These are phyloP conservation scores for Lacerta bilineata DNA, from an alignment of 2,797 vertebrate genomes.

Conservation along the genomic window DNA sequence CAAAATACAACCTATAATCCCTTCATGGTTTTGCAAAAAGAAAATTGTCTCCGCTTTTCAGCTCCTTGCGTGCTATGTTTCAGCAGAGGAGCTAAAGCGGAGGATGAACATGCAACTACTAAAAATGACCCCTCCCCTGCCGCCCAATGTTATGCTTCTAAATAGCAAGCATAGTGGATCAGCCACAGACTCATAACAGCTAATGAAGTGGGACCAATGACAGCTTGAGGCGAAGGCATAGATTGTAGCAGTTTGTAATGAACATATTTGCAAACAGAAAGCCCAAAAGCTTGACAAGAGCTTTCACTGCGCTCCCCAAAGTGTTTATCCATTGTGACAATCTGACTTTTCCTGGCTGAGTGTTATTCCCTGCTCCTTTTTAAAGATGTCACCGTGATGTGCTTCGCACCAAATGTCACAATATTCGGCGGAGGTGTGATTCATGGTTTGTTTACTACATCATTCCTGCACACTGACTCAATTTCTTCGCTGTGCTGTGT, in stretches of 20 bases:
- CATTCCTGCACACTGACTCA: conserved; percentile 10
- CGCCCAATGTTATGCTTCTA: neutral
- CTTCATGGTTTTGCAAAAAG: neutral
- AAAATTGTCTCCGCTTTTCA: neutral
- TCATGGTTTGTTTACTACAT: conserved; percentile 19
- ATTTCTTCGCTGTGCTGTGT: neutral
- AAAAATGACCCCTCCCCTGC: neutral
- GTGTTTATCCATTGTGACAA: neutral
- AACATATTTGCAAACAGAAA: conserved; percentile 30
- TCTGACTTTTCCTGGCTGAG: conserved; percentile 10
- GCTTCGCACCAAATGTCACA: neutral
- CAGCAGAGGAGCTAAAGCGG: neutral
- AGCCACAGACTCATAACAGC: conserved; percentile 16
- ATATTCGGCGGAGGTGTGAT: neutral
- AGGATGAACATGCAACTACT: neutral
- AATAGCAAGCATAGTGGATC: neutral
- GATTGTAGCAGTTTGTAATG: conserved; percentile 30
- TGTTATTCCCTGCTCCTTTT: conserved; percentile 34
- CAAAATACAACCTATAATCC: too few species aligned
- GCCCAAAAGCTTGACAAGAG: conserved; percentile 2
- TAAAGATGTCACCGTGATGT: neutral
- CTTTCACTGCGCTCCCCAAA: neutral
- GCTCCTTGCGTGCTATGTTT: neutral
- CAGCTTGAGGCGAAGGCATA: conserved; percentile 41
- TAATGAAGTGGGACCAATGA: conserved; percentile 21